These are phyloP conservation scores for Plagodis dolabraria DNA, from an alignment of 2,888 invertebrate genomes.

Conservation along the genomic window DNA sequence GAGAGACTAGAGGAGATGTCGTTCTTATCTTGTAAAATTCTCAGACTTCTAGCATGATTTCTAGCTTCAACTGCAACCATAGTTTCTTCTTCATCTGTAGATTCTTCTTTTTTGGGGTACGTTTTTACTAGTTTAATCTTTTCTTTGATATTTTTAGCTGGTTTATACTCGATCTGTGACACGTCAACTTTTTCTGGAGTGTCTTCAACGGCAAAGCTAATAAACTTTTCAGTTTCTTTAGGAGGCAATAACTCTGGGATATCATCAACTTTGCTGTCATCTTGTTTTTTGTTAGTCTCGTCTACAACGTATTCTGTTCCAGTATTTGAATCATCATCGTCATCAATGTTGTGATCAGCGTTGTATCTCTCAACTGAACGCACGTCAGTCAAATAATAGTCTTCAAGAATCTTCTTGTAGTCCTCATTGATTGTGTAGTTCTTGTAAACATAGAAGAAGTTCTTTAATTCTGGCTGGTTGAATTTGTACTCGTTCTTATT, in stretches of 20 bases:
- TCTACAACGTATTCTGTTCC: constrained; percentile 60
- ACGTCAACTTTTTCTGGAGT: constrained; percentile 74
- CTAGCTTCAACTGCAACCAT: constrained; percentile 86
- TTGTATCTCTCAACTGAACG: constrained; percentile 80
- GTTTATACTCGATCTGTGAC: constrained; percentile 65
- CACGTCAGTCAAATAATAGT: constrained; percentile 86
- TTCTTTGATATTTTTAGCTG: constrained; percentile 80
- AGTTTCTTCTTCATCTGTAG: constrained; percentile 82
- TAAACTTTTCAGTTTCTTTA: constrained; percentile 82
- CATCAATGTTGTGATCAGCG: constrained; percentile 55
- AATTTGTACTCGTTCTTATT: constrained; percentile 76
- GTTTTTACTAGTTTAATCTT: constrained; percentile 83
- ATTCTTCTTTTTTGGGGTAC: constrained; percentile 75
- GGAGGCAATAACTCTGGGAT: constrained; percentile 66
- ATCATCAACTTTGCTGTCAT: constrained; percentile 60
- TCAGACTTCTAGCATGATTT: constrained; percentile 75
- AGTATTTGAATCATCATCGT: constrained; percentile 56
- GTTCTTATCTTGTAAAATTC: constrained; percentile 67
- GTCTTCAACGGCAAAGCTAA: constrained; percentile 79
- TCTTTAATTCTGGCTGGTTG: constrained; percentile 86
- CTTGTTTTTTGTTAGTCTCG: constrained; percentile 60
- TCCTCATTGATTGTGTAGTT: constrained; percentile 86
- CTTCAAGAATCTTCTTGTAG: constrained; percentile 83
- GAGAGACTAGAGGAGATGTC: constrained; percentile 86
- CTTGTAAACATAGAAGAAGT: constrained; percentile 88